A percentile compares a stretch with the other conserved stretches of the same genome.
These are phyloP conservation scores for Hippoglossus hippoglossus DNA, from an alignment of 2,797 vertebrate genomes.

Conservation along the genomic window DNA sequence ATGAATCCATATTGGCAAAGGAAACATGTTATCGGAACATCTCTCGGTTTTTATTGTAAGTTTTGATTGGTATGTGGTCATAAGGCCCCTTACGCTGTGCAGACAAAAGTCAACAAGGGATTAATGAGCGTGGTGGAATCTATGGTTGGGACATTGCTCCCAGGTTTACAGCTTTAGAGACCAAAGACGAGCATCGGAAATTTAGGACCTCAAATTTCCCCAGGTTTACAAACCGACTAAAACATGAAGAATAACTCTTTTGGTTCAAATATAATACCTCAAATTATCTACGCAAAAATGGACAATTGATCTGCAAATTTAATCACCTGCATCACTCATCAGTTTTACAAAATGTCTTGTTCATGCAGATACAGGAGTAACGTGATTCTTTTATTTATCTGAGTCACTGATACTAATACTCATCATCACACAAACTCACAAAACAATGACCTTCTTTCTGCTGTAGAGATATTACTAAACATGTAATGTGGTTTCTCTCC, in stretches of 20 bases:
- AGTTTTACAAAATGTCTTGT: conserved; percentile 14
- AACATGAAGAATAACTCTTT: too few species aligned
- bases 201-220: not conserved
- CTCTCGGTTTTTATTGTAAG: not conserved
- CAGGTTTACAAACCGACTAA: not conserved
- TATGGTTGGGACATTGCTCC: not conserved
- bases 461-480: conserved; percentile 53
- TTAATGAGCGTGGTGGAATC: too few species aligned
- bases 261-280: too few species aligned
- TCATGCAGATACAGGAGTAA: conserved; percentile 48
- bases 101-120: too few species aligned
- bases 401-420: conserved; percentile 43
- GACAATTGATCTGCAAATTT: too few species aligned
- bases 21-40: too few species aligned
- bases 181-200: not conserved
- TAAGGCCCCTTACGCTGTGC: too few species aligned
- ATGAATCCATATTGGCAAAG: too few species aligned
- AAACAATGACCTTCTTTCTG: conserved; percentile 43
- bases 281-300: too few species aligned
- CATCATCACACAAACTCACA: conserved; percentile 42
- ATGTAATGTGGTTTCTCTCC: conserved; percentile 54
- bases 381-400: conserved; percentile 15
- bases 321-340: not conserved
- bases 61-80: too few species aligned
- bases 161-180: not conserved